These are phyloP conservation scores for Pachyuromys duprasi DNA, from an alignment of 2,797 vertebrate genomes.

Conservation along the genomic window DNA sequence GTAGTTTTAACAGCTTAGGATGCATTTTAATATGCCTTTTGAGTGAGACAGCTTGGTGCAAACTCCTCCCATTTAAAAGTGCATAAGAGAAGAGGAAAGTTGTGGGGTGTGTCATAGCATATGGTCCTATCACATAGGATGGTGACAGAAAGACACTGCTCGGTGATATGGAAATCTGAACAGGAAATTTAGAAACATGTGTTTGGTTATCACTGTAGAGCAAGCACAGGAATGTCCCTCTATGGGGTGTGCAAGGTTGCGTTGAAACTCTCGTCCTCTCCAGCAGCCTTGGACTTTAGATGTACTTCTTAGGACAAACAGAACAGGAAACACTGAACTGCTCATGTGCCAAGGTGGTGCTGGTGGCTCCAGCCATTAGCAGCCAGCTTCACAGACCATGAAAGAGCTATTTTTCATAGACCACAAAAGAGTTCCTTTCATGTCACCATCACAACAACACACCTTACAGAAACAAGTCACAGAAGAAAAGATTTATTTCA, in stretches of 20 bases:
- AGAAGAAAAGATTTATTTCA: not conserved
- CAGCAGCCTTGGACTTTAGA: not conserved
- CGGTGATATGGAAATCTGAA: not conserved
- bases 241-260: not conserved
- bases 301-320: not conserved
- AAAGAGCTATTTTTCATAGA: not conserved
- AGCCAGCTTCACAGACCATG: rapidly evolving
- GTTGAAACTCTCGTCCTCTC: not conserved
- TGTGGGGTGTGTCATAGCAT: not conserved
- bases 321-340: not conserved
- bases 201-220: not conserved
- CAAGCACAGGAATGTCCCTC: not conserved
- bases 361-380: not conserved
- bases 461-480: not conserved
- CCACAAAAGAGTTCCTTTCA: not conserved
- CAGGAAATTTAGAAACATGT: not conserved
- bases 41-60: not conserved
- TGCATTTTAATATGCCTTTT: slow-evolving; percentile 65
- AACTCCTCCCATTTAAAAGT: not conserved
- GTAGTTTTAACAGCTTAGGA: not conserved
- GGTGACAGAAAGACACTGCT: not conserved
- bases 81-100: slow-evolving; percentile 64
- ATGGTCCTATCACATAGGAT: not conserved
- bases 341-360: not conserved
- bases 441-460: not conserved